Evolutionary conservation across 1,140 invertebrate genomes (phyloP), one percentile per base, ranked within the genome.

Genomic region (Zaprionus camerounensis): DNA sequence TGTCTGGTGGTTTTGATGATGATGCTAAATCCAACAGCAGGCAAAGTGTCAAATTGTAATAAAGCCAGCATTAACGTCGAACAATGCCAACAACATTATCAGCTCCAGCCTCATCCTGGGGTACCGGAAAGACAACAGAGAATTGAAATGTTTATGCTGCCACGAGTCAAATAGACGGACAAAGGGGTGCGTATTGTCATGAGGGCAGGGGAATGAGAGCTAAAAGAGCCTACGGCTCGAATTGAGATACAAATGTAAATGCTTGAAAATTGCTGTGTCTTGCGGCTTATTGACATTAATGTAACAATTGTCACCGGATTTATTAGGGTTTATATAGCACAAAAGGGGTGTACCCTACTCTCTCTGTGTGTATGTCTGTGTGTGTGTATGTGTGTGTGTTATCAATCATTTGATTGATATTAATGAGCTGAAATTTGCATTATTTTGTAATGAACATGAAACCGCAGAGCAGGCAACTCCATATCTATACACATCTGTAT

Each of bases 301-400:
- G 86, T 88, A 92, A 81, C 91, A 92, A 92, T 92, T 92, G 91
- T 92, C 91, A 92, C 82, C 77, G 86, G 91, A 92, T 92, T 92
- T 92, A 92, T 92, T 92, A 92, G 78, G 63, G 67, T 26, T 36
- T 56, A 24, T 36, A 4, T n/a, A 51, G 31, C 31, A 34, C 9
- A 9, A 26, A 51, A 61, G 68, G 77, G 79, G 67, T 65, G 65
- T 26, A 31, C 34, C 38, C n/a, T 12, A 20, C 51, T 36, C 20
- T 34, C 24, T 20, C 12, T 26, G 28, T 26, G n/a, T 46, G 34
- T 58, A 7, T 69, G 49, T 59, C 4, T 38, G 36, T 68, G 36
- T 62, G 56, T 70, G 64, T 69, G 17, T 17, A 1, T 17, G 17
- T 17, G 49, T 81, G 58, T 65, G 70, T 79, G 80, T 76, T 72